Percentiles rank a stretch among this genome's conserved stretches.
Conservation (phyloP, 2,113 vertebrate species). For the Anarhynchus alexandrinus region DNA sequence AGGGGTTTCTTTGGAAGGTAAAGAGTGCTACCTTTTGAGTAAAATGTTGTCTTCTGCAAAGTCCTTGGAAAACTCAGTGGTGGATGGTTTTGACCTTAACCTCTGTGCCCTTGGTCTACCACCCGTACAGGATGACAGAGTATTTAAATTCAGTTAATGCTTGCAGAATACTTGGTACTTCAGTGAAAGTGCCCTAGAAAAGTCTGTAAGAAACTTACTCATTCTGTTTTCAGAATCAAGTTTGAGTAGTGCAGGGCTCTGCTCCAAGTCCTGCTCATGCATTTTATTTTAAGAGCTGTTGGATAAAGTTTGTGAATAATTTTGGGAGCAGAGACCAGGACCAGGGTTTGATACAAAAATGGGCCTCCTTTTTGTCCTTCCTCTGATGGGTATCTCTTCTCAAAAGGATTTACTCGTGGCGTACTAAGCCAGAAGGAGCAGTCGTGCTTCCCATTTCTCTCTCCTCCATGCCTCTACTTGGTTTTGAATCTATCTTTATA, state of each 20-base stretch:
- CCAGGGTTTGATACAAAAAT: background rate
- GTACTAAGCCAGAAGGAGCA: background rate
- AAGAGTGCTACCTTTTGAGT: background rate
- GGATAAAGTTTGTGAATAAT: background rate
- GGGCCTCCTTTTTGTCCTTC: background rate
- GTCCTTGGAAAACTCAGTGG: background rate
- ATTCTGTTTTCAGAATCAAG: background rate
- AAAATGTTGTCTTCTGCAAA: background rate
- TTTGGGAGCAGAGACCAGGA: background rate
- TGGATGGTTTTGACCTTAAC: background rate
- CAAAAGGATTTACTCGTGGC: background rate
- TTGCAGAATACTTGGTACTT: background rate
- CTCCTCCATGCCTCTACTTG: background rate
- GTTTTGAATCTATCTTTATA: background rate
- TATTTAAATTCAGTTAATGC: background rate
- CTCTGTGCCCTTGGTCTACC: background rate
- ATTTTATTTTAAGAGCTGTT: background rate
- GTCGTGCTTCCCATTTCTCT: background rate
- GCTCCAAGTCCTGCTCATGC: background rate
- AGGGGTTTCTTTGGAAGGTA: background rate
- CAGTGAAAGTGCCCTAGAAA: background rate
- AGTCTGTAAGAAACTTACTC: background rate
- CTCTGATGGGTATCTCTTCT: background rate
- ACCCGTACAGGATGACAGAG: background rate
- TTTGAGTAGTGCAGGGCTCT: background rate